phyloP scores from a whole-genome alignment of 1,140 invertebrate genomes.

The Gryon sp. region DNA sequence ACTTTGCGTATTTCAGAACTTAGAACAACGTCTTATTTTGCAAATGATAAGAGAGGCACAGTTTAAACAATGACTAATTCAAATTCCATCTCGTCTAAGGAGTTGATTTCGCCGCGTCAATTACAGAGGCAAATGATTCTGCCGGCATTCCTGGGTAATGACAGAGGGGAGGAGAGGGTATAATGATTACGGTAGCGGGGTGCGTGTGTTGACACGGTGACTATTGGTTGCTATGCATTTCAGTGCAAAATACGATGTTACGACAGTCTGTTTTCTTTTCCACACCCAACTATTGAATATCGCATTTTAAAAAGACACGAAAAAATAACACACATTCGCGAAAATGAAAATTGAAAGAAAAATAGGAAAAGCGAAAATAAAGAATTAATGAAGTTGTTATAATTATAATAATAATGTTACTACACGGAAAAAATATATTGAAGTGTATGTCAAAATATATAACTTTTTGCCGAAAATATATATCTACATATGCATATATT shows the following conservation, averaged over 20 bases:
- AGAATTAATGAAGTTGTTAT: too few relatives aligned
- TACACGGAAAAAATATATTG: too few relatives aligned
- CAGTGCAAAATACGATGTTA: constrained; percentile 6
- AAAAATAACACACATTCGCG: neutral
- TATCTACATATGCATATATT: too few relatives aligned
- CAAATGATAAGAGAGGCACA: constrained; percentile 28
- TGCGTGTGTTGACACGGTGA: constrained; percentile 24
- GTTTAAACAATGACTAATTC: constrained; percentile 64
- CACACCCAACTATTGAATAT: neutral
- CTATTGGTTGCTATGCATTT: constrained; percentile 44
- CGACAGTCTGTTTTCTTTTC: constrained; percentile 11
- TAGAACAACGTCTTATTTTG: constrained; percentile 25
- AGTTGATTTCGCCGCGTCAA: constrained; percentile 69
- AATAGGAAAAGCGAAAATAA: neutral
- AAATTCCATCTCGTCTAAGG: constrained; percentile 63
- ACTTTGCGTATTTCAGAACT: too few relatives aligned
- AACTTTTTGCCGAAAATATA: too few relatives aligned
- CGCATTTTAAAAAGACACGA: too few relatives aligned
- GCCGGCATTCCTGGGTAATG: constrained; percentile 69
- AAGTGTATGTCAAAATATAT: too few relatives aligned
- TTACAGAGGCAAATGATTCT: constrained; percentile 69
- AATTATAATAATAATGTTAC: too few relatives aligned
- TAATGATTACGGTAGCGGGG: constrained; percentile 36
- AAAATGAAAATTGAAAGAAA: constrained; percentile 2
- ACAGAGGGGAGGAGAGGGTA: constrained; percentile 61